Evolutionary conservation across 2,113 vertebrate genomes (phyloP).

Genomic region (Sarotherodon lohbergeri): DNA sequence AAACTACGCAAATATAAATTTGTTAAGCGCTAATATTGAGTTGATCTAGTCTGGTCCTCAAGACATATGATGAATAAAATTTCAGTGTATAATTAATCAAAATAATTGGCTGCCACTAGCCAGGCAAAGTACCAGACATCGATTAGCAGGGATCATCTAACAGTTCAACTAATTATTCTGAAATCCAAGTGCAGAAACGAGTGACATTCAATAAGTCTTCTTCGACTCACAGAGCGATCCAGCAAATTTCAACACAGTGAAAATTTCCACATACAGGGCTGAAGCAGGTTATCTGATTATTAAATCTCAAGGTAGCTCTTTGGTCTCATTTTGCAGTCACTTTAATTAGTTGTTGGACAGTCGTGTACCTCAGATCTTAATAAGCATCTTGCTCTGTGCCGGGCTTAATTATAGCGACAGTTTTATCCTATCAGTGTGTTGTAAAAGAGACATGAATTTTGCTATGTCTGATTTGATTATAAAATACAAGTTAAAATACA

Average conservation of each 20-base stretch:
- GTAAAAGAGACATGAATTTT: background rate
- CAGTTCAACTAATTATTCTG: conserved; percentile 50
- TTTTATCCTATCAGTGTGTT: conserved; percentile 4
- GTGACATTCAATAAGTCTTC: background rate
- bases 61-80: conserved; percentile 20
- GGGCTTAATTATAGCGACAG: conserved; percentile 51
- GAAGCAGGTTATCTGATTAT: conserved; percentile 42
- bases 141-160: conserved; percentile 53
- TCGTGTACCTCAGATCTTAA: conserved; percentile 55
- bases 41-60: background rate
- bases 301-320: conserved; percentile 55
- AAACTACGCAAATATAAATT: background rate
- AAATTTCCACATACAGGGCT: conserved; percentile 4
- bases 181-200: conserved; percentile 20
- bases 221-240: background rate
- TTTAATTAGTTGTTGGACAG: conserved; percentile 46
- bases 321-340: conserved; percentile 20
- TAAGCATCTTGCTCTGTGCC: conserved; percentile 54
- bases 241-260: background rate
- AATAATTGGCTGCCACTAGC: conserved; percentile 40
- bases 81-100: conserved; percentile 47
- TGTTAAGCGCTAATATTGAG: background rate
- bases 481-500: background rate
- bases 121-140: conserved; percentile 30
- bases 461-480: background rate